A percentile compares a stretch with the other conserved stretches of the same genome.
Evolutionary conservation across 2,113 vertebrate species (phyloP).

Genomic region (Edolisoma coerulescens): DNA sequence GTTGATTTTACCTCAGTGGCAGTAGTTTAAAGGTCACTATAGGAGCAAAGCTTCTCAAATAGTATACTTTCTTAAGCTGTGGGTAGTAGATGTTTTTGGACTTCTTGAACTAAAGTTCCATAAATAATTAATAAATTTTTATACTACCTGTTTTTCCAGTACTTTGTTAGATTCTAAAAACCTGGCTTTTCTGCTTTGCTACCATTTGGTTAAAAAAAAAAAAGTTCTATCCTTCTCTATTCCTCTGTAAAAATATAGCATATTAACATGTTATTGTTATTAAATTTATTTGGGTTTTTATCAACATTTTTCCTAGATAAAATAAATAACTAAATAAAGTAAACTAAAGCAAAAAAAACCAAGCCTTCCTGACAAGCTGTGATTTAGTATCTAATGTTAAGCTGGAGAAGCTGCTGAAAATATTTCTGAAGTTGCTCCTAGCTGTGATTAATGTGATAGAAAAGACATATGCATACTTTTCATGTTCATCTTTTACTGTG

Average conservation of each 20-base stretch:
- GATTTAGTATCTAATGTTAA: not conserved
- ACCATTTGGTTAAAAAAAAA: not conserved
- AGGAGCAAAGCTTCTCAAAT: not conserved
- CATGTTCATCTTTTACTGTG: not conserved
- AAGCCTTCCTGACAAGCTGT: not conserved
- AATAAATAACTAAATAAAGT: not conserved
- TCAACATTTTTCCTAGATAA: not conserved
- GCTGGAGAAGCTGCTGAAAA: not conserved
- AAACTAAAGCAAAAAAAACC: not conserved
- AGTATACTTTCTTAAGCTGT: not conserved
- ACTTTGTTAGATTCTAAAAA: not conserved
- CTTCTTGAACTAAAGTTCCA: not conserved
- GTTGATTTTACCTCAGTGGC: not conserved
- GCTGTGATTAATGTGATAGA: not conserved
- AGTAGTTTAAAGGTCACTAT: not conserved
- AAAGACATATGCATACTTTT: not conserved
- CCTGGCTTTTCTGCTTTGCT: not conserved
- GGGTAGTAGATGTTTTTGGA: not conserved
- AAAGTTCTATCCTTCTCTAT: not conserved
- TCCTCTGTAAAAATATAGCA: not conserved
- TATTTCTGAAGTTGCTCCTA: not conserved
- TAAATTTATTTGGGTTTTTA: not conserved
- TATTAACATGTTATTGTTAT: not conserved
- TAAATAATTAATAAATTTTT: not conserved
- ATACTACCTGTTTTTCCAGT: not conserved